Percentiles rank a stretch among this genome's conserved stretches.
Evolutionary conservation across 2,888 invertebrate genomes (phyloP).

Genomic region (Seira musarum): DNA sequence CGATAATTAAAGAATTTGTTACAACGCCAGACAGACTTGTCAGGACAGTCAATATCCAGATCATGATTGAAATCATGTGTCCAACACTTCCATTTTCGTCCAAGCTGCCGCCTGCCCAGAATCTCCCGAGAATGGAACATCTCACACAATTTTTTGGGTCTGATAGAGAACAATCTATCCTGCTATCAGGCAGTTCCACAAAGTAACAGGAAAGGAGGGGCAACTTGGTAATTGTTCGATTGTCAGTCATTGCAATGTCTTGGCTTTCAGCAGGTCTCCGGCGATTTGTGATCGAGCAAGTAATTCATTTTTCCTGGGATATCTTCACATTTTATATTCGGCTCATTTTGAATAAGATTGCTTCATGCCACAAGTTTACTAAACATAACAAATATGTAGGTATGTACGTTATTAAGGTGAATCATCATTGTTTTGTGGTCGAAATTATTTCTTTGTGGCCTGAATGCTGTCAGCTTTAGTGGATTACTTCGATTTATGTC

Average conservation of each 20-base stretch:
- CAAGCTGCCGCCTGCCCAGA: background rate
- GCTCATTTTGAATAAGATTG: too few species aligned
- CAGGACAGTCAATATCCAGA: background rate
- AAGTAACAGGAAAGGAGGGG: background rate
- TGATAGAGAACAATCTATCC: background rate
- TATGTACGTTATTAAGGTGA: too few species aligned
- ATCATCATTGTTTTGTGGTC: too few species aligned
- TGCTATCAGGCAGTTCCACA: background rate
- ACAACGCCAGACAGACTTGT: background rate
- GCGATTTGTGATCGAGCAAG: background rate
- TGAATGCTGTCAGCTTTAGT: too few species aligned
- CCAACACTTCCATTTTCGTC: background rate
- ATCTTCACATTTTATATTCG: too few species aligned
- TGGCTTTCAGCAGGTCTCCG: background rate
- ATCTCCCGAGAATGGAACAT: conserved; percentile 7
- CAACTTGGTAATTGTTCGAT: background rate
- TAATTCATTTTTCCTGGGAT: background rate
- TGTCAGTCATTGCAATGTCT: background rate
- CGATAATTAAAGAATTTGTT: background rate
- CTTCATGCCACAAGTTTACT: too few species aligned
- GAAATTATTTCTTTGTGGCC: too few species aligned
- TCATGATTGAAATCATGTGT: background rate
- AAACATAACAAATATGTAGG: too few species aligned
- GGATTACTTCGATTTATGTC: too few species aligned
- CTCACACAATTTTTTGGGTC: background rate